Base-by-base conservation (phyloP, 37 sponge, comb jelly and placozoan species). In the Mnemiopsis leidyi region DNA sequence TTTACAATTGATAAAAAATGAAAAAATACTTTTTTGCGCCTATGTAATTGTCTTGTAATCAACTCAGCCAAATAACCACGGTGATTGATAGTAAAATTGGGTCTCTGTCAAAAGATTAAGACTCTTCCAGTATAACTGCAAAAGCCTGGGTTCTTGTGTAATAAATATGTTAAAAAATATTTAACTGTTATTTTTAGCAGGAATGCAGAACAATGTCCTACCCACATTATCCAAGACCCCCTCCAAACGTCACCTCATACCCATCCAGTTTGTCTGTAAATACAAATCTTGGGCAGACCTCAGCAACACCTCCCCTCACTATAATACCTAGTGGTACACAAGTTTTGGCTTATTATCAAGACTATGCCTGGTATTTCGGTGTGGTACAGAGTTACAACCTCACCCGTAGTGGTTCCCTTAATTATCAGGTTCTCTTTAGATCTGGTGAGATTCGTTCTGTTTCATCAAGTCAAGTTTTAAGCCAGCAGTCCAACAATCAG, bases 311-410 rank as follows among this genome's bases (percentile, higher is more conserved):
- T 9, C 90, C 90, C 25, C 90, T 85, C 26, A 85, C 90, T 2
- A 40, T 85, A 23, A 85, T 85, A 39, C 90, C 90, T 40, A 40
- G 61, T 85, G 90, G 90, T 24, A 85, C 90, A 23, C 38, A n/a
- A 21, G 90, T 85, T 1, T 37, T 85, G 5, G 90, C 90, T 9
- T 85, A 40, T 85, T 85, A 85, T 85, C 90, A 85, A 26, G 90
- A 85, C 61, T 85, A 40, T 85, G 90, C 90, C 20, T 85, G 90
- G 90, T 85, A 85, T 40, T 85, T 85, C 39, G 90, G 90, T 28
- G 90, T 85, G 0, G 35, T 85, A 20, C 90, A 85, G 35, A 85
- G 36, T 85, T 85, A 85, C 35, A 85, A 40, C 29, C 61, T 85
- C 26, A 40, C 90, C 23, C 32, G 90, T 23, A 85, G 30, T 38